Evolutionary conservation across 2,797 vertebrate species (phyloP), one percentile per base, ranked within the genome.

Genomic region (Tenualosa ilisha): DNA sequence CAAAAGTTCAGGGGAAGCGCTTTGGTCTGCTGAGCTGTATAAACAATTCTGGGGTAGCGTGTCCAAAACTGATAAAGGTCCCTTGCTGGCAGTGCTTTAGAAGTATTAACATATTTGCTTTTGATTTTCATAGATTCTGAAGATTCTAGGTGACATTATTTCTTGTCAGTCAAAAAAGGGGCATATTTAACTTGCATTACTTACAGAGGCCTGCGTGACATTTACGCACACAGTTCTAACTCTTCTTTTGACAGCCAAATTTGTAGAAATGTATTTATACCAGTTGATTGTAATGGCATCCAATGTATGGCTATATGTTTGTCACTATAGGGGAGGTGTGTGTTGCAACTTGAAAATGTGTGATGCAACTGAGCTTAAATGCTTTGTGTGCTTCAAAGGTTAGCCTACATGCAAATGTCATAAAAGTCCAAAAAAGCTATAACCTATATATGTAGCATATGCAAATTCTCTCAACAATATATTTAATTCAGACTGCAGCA

Each of bases 21-120:
- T 63, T 24, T 63, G 59, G 59, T 63, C n/a, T 3, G 59, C n/a
- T 63, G 59, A 63, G n/a, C n/a, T 63, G 59, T 63, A 63, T 24
- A 6, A 63, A 63, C 24, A 7, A 63, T n/a, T 54, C 20, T 56
- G 54, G 54, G 54, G 54, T 63, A 63, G n/a, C n/a, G 1, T 63
- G 59, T 63, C n/a, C 22, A 63, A 63, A 63, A 63, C 15, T 63
- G 59, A 63, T 63, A 63, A 63, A 63, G 59, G 59, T 63, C 59
- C 59, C 59, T 24, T 9, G 59, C n/a, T 63, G 59, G 59, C n/a
- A 63, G 24, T 11, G 59, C 59, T 63, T 24, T 63, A 63, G 59
- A 24, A 24, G 59, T 63, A 24, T 63, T 63, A 9, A 63, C 59
- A 63, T 11, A 63, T 63, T 63, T 63, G 59, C n/a, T 24, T 63